Conservation (phyloP, 2,888 invertebrate genomes). For the Drosophila peninsularis region DNA sequence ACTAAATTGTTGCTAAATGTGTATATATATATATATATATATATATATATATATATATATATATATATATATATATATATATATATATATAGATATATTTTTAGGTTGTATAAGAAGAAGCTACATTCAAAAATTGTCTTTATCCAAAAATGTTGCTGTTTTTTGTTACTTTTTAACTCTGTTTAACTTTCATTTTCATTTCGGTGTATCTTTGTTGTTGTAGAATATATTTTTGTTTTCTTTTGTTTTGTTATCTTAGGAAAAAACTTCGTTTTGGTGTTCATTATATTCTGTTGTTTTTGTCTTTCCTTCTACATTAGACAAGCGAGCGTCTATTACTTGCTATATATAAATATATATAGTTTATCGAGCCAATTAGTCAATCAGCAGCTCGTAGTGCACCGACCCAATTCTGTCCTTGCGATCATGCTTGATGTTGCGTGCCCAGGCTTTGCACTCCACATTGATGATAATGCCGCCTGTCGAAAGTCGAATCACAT, state of each 20-base stretch:
- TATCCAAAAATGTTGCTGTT: slow-evolving; percentile 45
- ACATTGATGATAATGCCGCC: slow-evolving; percentile 87
- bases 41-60: not conserved
- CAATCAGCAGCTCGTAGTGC: slow-evolving; percentile 90
- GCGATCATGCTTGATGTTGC: slow-evolving; percentile 89
- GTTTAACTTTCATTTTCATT: slow-evolving; percentile 10
- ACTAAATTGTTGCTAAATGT: slow-evolving; percentile 40
- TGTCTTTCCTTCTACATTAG: slow-evolving; percentile 13
- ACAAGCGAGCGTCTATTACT: slow-evolving; percentile 28
- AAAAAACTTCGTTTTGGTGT: slow-evolving; percentile 53
- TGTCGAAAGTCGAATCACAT: slow-evolving; percentile 62
- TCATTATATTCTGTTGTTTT: slow-evolving; percentile 18
- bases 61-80: slow-evolving; percentile 7
- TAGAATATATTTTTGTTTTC: not conserved
- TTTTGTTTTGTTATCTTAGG: slow-evolving; percentile 15
- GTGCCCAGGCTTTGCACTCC: slow-evolving; percentile 90
- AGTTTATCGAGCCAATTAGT: slow-evolving; percentile 73
- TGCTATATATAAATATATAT: slow-evolving; percentile 16
- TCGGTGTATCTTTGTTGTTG: slow-evolving; percentile 8
- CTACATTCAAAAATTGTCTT: slow-evolving; percentile 45
- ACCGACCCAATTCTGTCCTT: slow-evolving; percentile 89
- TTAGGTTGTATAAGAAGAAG: slow-evolving; percentile 45
- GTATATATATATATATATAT: slow-evolving; percentile 11
- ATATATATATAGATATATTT: slow-evolving; percentile 1
- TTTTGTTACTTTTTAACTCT: slow-evolving; percentile 15